Base-by-base conservation (phyloP, 2,888 invertebrate species). In the Drosophila pseudotalamancana region DNA sequence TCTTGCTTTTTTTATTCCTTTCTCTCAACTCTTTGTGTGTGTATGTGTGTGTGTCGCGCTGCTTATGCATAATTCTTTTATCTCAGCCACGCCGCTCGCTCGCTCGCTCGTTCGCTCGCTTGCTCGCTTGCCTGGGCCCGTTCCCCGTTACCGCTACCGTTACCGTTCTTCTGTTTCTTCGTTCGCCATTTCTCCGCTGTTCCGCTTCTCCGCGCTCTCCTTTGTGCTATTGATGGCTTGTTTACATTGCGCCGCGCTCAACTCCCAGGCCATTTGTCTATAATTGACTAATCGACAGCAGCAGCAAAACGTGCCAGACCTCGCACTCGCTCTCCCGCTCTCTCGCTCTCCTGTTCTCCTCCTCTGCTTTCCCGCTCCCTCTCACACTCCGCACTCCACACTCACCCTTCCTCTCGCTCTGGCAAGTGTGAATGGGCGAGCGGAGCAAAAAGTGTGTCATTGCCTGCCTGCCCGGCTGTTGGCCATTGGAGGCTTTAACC, bases 21-120 rank as follows among this genome's bases (percentile, higher is more conserved):
- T 40, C 6, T 42, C 64, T 63, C n/a, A n/a, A n/a, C n/a, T 77
- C 25, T 48, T 31, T 32, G 18, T 31, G 16, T 49, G 12, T 42
- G 6, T 43, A 55, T 66, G 42, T 68, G 56, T 57, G 61, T 60
- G 35, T 46, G 59, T 32, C 57, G 37, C 62, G 63, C 63, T 72
- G 81, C 81, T 81, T 76, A 78, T 81, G 75, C 85, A 84, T 84
- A 81, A 81, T 84, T 84, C 80, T 78, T 81, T 81, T 81, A 81
- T 81, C 80, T 81, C 76, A 62, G 46, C 63, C 65, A 60, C 63
- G 57, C 67, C 54, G 51, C 61, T 50, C 32, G 55, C 25, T 48
- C 29, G 8, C 9, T n/a, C n/a, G n/a, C n/a, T n/a, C n/a, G n/a
- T n/a, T n/a, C n/a, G n/a, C n/a, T n/a, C n/a, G n/a, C n/a, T n/a